Evolutionary conservation across 2,888 invertebrate species (phyloP).

Genomic region (Crossocerus cetratus): DNA sequence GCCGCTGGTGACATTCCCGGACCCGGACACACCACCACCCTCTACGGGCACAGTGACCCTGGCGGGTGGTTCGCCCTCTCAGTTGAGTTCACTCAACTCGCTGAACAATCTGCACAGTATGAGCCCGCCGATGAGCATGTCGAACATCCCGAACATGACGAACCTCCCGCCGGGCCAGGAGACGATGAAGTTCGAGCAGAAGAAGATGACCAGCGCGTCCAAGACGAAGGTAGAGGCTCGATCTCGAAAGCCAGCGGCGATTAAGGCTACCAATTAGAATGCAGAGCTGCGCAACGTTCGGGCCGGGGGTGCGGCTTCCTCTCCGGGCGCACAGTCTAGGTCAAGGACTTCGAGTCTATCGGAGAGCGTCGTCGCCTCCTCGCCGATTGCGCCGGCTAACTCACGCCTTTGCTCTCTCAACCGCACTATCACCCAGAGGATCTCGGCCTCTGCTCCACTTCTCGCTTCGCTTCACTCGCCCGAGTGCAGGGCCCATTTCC

Average conservation of each 20-base stretch:
- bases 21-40: conserved; percentile 85
- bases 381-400: conserved; percentile 14
- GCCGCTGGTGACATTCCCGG: conserved; percentile 89
- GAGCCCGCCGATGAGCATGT: conserved; percentile 66
- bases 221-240: conserved; percentile 81
- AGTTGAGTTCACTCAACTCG: conserved; percentile 74
- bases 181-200: conserved; percentile 90
- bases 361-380: conserved; percentile 8
- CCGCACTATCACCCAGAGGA: neutral
- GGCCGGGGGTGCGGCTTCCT: conserved; percentile 60
- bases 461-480: too few species aligned
- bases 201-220: conserved; percentile 87
- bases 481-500: too few species aligned
- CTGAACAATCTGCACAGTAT: conserved; percentile 68
- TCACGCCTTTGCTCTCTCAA: neutral
- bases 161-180: conserved; percentile 77
- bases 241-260: neutral
- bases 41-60: conserved; percentile 76
- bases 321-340: conserved; percentile 60
- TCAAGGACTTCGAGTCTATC: conserved; percentile 59
- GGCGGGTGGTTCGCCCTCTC: conserved; percentile 74
- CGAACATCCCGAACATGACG: conserved; percentile 71
- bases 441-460: neutral
- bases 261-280: neutral
- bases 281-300: conserved; percentile 56